Evolutionary conservation across 64 coral and sea anemone species (phyloP), one percentile per base, ranked within the genome.

Genomic region (Orbicella faveolata): DNA sequence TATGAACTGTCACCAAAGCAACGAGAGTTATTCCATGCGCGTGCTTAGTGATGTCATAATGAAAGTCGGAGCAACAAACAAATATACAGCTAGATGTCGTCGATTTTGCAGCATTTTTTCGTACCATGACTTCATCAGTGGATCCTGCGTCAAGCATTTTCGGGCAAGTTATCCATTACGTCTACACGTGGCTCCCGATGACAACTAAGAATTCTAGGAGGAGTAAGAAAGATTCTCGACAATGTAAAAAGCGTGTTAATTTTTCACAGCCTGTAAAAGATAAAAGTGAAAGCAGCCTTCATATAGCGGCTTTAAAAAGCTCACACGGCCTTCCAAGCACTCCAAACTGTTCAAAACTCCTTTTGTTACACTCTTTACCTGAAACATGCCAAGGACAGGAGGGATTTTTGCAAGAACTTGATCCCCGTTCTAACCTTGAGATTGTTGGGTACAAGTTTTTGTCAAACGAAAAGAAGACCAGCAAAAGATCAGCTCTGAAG

Each of bases 401-500:
- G 18, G 39, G 6, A 52, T 44, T 72, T 33, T 70, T 65, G 25
- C 63, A 66, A 69, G 34, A 84, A 23, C 51, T 30, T 30, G 30
- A 53, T 16, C 25, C 64, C 3, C 30, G 2, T 66, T 85, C 39
- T 18, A 68, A 72, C 6, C 82, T 85, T 2, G 36, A 85, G 39
- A 39, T 85, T 18, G 65, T 73, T 66, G 82, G 82, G 1, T 72
- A 35, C 35, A 85, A 72, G 9, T 85, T 52, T 72, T 85, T 73
- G 21, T 85, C 82, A 23, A 85, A 85, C 21, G 82, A 85, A 67
- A 85, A 85, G 63, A 85, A 85, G 21, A 23, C 52, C 3, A 52
- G 82, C 65, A 85, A 85, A 73, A 69, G 82, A 26, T 85, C 82
- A 15, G 82, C 82, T 21, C 37, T 85, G 12, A 85, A 85, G 10